Evolutionary conservation across 2,888 invertebrate genomes (phyloP).

Genomic region (Bimastos eiseni): DNA sequence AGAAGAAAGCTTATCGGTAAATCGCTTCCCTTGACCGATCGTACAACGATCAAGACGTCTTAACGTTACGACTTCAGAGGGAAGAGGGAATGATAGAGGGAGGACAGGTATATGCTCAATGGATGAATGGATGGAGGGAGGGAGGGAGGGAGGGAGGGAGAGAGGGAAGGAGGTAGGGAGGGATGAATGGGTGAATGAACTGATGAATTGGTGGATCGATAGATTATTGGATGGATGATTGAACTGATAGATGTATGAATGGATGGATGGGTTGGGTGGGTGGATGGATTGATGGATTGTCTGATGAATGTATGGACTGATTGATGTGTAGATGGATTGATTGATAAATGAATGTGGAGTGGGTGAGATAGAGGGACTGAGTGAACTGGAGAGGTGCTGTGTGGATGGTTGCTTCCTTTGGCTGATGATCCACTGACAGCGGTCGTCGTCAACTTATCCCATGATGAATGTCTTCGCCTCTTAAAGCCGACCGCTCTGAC

Average conservation of each 20-base stretch:
- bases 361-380: background rate
- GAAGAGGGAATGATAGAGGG: background rate
- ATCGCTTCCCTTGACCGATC: slow-evolving; percentile 13
- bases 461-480: slow-evolving; percentile 6
- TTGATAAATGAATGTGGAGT: background rate
- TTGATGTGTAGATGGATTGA: no score
- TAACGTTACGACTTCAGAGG: background rate
- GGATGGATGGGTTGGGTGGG: no score
- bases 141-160: no score
- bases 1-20: slow-evolving; percentile 6
- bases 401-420: background rate
- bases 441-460: background rate
- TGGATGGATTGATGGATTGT: no score
- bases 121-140: background rate
- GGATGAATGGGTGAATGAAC: background rate
- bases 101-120: background rate
- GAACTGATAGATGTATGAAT: no score
- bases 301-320: no score
- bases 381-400: background rate
- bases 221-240: no score
- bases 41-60: background rate
- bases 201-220: no score
- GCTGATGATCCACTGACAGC: slow-evolving; percentile 5
- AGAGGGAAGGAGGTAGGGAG: no score
- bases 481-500: background rate